Conservation (phyloP, 2,113 vertebrate genomes). For the Oceanites oceanicus region DNA sequence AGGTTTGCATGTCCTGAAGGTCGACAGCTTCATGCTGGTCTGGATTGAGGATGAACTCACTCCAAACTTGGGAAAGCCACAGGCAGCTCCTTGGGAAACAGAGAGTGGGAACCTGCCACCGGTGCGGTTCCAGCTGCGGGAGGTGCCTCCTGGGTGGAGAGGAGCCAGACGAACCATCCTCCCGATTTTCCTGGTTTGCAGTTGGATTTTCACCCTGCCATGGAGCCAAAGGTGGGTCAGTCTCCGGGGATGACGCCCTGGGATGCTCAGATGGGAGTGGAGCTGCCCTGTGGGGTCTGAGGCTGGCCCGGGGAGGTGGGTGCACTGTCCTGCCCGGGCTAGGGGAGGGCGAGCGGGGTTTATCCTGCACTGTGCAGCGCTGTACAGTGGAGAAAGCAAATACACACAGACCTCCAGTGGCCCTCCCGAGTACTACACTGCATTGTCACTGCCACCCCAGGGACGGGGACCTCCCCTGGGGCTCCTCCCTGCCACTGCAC, state of each 20-base stretch:
- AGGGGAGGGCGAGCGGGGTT: fast-evolving
- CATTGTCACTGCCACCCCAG: not conserved
- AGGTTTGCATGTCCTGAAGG: not conserved
- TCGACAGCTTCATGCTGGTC: not conserved
- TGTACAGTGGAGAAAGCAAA: not conserved
- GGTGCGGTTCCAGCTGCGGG: not conserved
- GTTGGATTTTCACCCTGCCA: not conserved
- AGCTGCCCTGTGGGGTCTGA: fast-evolving
- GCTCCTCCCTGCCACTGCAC: not conserved
- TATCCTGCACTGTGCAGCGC: not conserved
- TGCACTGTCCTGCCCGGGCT: not conserved
- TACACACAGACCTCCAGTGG: conserved; percentile 35
- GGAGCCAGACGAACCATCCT: not conserved
- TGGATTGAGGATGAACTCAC: not conserved
- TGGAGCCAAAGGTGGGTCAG: not conserved
- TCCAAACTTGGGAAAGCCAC: not conserved
- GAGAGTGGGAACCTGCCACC: fast-evolving
- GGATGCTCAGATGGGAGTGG: not conserved
- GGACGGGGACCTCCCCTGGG: fast-evolving
- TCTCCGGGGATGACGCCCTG: not conserved
- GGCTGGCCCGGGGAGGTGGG: not conserved
- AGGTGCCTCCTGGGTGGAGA: not conserved
- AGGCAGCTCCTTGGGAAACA: not conserved
- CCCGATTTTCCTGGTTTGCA: not conserved
- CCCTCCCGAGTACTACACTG: not conserved